These are phyloP conservation scores for Heliocidaris tuberculata DNA, from an alignment of 35 echinoderm and acorn worm species.

Conservation along the genomic window DNA sequence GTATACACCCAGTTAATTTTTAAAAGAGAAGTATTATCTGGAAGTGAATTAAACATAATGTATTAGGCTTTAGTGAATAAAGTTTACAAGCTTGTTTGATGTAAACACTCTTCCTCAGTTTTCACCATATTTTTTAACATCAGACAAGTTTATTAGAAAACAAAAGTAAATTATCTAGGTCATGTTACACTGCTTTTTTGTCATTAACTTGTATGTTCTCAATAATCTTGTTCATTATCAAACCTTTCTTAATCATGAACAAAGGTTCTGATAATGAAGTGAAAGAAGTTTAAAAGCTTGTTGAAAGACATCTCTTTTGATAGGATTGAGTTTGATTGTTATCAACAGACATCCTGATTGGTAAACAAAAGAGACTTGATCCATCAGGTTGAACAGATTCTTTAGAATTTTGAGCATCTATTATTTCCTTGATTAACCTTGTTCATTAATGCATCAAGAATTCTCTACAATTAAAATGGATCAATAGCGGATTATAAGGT, in stretches of 20 bases:
- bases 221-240: background rate
- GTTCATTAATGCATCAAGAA: background rate
- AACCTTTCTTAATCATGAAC: background rate
- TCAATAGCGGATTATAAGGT: background rate
- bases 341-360: background rate
- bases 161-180: too few species aligned
- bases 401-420: background rate
- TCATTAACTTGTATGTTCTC: background rate
- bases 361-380: background rate
- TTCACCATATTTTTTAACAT: too few species aligned
- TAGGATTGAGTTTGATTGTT: background rate
- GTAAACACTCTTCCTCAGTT: too few species aligned
- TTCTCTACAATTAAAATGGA: background rate
- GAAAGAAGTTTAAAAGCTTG: background rate
- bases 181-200: too few species aligned
- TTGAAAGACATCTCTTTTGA: background rate
- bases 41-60: too few species aligned
- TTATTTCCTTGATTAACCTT: background rate
- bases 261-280: background rate
- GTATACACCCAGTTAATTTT: too few species aligned
- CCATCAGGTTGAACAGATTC: background rate
- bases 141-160: too few species aligned
- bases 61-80: too few species aligned
- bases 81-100: too few species aligned
- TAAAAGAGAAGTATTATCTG: too few species aligned